phyloP scores from a whole-genome alignment of 2,797 vertebrate species.

The Ambastaia sidthimunki region DNA sequence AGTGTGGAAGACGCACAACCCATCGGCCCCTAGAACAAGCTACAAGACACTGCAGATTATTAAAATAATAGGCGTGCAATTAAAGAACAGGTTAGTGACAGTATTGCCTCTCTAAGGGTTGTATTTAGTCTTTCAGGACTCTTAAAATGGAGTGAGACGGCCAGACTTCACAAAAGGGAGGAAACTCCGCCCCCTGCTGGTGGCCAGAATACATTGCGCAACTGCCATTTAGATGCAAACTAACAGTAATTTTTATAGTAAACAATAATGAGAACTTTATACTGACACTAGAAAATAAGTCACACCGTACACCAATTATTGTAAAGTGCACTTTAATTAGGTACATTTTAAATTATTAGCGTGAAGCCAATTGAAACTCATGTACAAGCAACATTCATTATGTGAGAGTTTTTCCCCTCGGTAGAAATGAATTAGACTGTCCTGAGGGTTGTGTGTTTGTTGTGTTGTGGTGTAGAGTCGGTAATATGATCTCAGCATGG shows the following conservation, averaged over 20 bases:
- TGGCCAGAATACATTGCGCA: background rate
- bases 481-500: constrained; percentile 14
- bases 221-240: background rate
- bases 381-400: background rate
- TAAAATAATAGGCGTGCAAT: background rate
- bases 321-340: background rate
- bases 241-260: background rate
- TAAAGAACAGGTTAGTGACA: background rate
- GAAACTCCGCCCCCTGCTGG: constrained; percentile 16
- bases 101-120: background rate
- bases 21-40: background rate
- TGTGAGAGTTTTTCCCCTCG: background rate
- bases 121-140: background rate
- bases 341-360: background rate
- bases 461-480: background rate
- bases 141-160: background rate
- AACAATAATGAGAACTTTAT: background rate
- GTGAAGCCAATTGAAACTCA: background rate
- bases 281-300: too few relatives aligned
- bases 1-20: background rate
- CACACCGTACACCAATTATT: background rate
- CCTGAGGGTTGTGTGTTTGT: background rate
- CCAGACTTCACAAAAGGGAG: background rate
- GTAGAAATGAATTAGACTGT: background rate
- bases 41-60: background rate